Base-by-base conservation (phyloP, 2,888 invertebrate species). In the Odontocolon sp. region DNA sequence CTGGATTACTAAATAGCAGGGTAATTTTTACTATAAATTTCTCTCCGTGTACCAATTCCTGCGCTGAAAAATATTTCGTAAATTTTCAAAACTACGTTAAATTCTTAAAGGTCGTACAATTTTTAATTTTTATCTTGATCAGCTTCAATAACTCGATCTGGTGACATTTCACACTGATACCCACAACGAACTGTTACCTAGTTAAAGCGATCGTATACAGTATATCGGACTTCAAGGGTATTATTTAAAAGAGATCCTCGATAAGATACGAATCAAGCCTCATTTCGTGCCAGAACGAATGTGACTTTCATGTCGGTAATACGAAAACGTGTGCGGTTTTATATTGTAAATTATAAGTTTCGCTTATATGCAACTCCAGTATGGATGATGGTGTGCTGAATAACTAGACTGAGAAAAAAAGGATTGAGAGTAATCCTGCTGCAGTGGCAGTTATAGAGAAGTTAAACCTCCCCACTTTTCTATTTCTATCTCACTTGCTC, bases 261-360 rank as follows among this genome's bases (percentile, higher is more conserved):
- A 77, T 77, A 63, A 77, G 81, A 81, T 81, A 63, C 59, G 33
- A 72, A 81, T 80, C 78, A 64, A 71, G 77, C 77, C 68, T 75
- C 70, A 47, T 80, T 67, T 69, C 70, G 71, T 78, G 72, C 70
- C 50, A 54, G 70, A 70, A 63, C 66, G 77, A 78, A 64, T 63
- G 69, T 71, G 59, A 79, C 71, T 78, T 78, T 63, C 77, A 64
- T 72, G 77, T 64, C 72, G 61, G 72, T 72, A 74, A 74, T 74
- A 52, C 56, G 67, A 68, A 45, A 74, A 31, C 45, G 66, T 57
- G 72, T 42, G 45, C 54, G 42, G 59, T 61, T 74, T 74, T 54
- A 61, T 64, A 50, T 67, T 28, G 50, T 59, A 59, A 68, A 72
- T 77, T 77, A 56, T 72, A 72, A 54, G 56, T 50, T 52, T 28